Base-by-base conservation (phyloP, 2,888 invertebrate species). In the Euphydryas editha region DNA sequence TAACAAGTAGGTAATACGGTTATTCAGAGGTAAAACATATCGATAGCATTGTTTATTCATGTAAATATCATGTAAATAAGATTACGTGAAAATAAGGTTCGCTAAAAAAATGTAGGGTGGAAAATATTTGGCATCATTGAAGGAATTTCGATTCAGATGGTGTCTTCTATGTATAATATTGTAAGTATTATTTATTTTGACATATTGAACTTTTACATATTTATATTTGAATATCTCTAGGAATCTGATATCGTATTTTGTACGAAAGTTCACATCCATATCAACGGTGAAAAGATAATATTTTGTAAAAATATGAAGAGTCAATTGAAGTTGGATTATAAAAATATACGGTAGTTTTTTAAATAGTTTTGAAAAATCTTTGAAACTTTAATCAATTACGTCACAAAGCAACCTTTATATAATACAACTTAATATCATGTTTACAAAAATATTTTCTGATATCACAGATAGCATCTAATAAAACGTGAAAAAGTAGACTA, bases 11-110 rank as follows among this genome's bases (percentile, higher is more conserved):
- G 47, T 56, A 47, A 62, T 56, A 56, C 21, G 37, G 47, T 47
- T 56, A 18, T 57, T 37, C 47, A 13, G 37, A 54, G 30, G 56
- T 46, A 56, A 67, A 62, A 62, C 21, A 62, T 62, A 67, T 67
- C 56, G 59, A 67, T 60, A 57, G 60, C 56, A 49, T 59, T 63
- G 63, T 59, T 63, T 60, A 67, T 56, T 36, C 59, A 63, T 63
- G 67, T 37, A 67, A 59, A 62, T 67, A 49, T 62, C 47, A 62
- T 62, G 57, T 58, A 58, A 58, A 63, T 63, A 63, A 30, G 37
- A 49, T 51, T 51, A 58, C 47, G 47, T 17, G 39, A 24, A 42
- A 56, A 57, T 47, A 46, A 49, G 46, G 18, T 56, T 17, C 39
- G 21, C 44, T 21, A 49, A 20, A 24, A 30, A 51, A 21, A 51